Conservation (phyloP, 2,797 vertebrate species). For the Phrynocephalus forsythii region DNA sequence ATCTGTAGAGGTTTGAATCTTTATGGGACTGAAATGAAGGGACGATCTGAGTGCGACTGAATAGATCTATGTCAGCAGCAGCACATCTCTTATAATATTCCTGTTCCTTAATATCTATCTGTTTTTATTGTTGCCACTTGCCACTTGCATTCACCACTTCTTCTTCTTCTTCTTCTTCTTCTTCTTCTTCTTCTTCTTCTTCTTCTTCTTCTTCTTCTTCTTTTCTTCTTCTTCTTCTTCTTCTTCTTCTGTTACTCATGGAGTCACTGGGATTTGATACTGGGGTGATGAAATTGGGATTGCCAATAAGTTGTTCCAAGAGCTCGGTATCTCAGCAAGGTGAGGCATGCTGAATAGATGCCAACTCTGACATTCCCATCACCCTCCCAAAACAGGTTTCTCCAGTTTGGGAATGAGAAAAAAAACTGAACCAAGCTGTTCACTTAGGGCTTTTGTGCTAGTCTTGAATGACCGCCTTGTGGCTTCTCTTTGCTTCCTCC, state of each 20-base stretch:
- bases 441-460: not conserved
- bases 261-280: not conserved
- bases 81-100: not conserved
- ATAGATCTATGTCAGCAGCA: not conserved
- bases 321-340: not conserved
- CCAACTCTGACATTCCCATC: not conserved
- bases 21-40: not conserved
- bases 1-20: not conserved
- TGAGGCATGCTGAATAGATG: conserved; percentile 1
- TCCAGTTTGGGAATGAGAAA: conserved; percentile 12
- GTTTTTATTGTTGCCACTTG: not conserved
- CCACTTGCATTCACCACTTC: not conserved
- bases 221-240: not conserved
- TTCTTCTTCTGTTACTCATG: not conserved
- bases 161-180: no score
- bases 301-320: not conserved
- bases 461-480: not conserved
- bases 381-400: conserved; percentile 20
- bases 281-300: no score
- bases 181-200: no score
- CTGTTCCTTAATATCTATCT: not conserved
- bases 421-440: conserved; percentile 9
- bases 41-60: not conserved
- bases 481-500: not conserved
- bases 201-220: no score